Evolutionary conservation across 2,888 invertebrate species (phyloP), one percentile per base, ranked within the genome.

Genomic region (Drosophila neoperkinsi): DNA sequence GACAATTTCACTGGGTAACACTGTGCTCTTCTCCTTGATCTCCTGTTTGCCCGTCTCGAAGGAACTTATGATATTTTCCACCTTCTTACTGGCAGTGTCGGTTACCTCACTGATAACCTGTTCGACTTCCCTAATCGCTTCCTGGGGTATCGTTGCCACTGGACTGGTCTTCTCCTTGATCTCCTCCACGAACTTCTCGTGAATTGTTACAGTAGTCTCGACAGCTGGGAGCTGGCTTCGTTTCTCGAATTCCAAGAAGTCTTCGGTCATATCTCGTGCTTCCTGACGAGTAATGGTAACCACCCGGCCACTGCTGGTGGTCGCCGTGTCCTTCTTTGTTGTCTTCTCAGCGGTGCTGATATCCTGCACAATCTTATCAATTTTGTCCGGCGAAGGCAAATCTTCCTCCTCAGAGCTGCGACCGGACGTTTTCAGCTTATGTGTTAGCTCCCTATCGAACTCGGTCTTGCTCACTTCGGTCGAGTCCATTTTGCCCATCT

Each of bases 381-480:
- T 68, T 62, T 71, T 77, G 31, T 92, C 92, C 6, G 85, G 78
- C 0, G 77, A 82, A 1, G 72, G 74, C 21, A 80, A 81, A 13
- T 84, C 91, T 5, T 84, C 90, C 58, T 91, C 91, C 49, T 91
- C 91, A 0, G 91, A 88, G 78, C 92, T 86, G 53, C 87, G 93
- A 1, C 92, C 88, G 0, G 93, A 91, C n/a, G 91, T 90, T 77
- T 91, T 93, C 41, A 93, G 88, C 70, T 93, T 93, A 71, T 93
- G 92, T 25, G 92, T 92, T 52, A 93, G 62, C 69, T 93, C 93
- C 67, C 91, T 93, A 55, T 93, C 93, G 71, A 93, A 93, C 21
- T 93, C 93, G 30, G 86, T 89, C 69, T 93, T 93, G 61, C 90
- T 93, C 0, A 94, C 79, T 74, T 93, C 93, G 9, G 88, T 74